A percentile compares a stretch with the other conserved stretches of the same genome.
These are phyloP conservation scores for Luperina testacea DNA, from an alignment of 2,888 invertebrate genomes.

Conservation along the genomic window DNA sequence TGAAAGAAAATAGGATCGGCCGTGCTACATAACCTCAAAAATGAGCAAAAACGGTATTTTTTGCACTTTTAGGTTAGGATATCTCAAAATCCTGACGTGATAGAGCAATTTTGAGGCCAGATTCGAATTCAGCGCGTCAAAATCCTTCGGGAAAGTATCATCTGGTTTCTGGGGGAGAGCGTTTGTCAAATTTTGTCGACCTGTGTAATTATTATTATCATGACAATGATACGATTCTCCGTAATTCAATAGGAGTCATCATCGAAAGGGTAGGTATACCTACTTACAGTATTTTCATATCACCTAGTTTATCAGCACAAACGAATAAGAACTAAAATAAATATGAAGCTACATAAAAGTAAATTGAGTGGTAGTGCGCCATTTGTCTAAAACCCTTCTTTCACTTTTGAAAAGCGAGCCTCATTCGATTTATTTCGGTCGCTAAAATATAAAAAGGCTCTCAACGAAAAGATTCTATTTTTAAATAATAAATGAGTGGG, in stretches of 20 bases:
- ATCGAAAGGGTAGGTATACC: not conserved
- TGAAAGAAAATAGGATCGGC: too few species aligned
- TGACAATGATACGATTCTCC: not conserved
- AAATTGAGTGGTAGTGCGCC: constrained; percentile 19
- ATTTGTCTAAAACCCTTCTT: constrained; percentile 48
- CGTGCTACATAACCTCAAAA: too few species aligned
- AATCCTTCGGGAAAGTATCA: too few species aligned
- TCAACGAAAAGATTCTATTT: constrained; percentile 39
- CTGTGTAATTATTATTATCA: not conserved
- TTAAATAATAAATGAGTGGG: constrained; percentile 38
- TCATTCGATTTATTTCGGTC: constrained; percentile 46
- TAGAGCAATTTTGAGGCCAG: too few species aligned
- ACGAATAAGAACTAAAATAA: not conserved
- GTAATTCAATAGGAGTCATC: not conserved
- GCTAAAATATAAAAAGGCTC: constrained; percentile 39
- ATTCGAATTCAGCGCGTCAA: too few species aligned
- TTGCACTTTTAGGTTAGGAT: too few species aligned
- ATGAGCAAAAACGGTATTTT: too few species aligned
- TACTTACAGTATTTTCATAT: not conserved
- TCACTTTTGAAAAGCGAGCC: constrained; percentile 42
- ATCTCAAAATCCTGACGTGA: too few species aligned
- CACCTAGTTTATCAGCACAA: not conserved
- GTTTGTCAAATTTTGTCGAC: too few species aligned
- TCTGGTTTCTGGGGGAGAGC: too few species aligned
- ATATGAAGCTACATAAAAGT: not conserved